Conservation (phyloP, 2,888 invertebrate species). For the Seira musarum region DNA sequence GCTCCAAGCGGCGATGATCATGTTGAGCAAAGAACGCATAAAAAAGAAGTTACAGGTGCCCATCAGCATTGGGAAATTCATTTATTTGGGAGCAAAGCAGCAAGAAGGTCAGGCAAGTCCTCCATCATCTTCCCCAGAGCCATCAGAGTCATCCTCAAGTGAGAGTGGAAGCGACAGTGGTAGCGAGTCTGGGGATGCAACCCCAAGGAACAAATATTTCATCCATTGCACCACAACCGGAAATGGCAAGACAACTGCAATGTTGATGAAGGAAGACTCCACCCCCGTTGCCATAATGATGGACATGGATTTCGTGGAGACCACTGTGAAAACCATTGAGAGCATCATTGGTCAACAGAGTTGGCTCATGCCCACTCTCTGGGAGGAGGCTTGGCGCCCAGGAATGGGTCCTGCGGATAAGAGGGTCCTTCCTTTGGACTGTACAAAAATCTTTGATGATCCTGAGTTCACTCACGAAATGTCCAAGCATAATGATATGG, state of each 20-base stretch:
- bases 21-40: slow-evolving; percentile 33
- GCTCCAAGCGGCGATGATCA: slow-evolving; percentile 56
- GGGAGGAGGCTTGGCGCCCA: slow-evolving; percentile 44
- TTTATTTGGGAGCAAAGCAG: slow-evolving; percentile 33
- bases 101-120: neutral
- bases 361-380: slow-evolving; percentile 34
- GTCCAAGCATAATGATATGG: slow-evolving; percentile 32
- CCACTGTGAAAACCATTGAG: slow-evolving; percentile 41
- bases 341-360: slow-evolving; percentile 40
- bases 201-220: slow-evolving; percentile 14
- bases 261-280: slow-evolving; percentile 28
- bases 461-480: slow-evolving; percentile 26
- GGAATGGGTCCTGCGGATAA: slow-evolving; percentile 15
- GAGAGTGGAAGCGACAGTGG: neutral
- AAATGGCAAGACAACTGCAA: slow-evolving; percentile 19
- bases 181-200: neutral
- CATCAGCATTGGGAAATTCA: slow-evolving; percentile 54
- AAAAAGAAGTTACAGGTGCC: slow-evolving; percentile 56
- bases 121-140: neutral
- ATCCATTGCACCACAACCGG: slow-evolving; percentile 38
- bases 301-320: slow-evolving; percentile 54
- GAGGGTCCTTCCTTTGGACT: neutral
- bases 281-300: slow-evolving; percentile 36
- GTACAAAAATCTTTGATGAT: slow-evolving; percentile 21
- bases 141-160: neutral